phyloP scores from a whole-genome alignment of 2,888 invertebrate genomes.

The Nephrotoma guestfalica region DNA sequence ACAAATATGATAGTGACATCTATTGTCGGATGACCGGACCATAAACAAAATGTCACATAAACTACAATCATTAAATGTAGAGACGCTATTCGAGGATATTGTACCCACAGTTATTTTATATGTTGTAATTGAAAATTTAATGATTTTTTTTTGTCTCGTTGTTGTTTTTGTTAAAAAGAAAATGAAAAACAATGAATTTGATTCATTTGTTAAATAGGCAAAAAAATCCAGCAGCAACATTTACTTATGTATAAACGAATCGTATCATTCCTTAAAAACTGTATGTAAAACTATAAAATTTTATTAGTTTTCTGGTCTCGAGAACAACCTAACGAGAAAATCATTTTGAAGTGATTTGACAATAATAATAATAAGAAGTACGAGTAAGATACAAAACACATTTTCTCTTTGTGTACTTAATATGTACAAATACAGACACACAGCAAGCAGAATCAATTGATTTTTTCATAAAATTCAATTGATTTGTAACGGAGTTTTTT shows the following conservation, averaged over 20 bases:
- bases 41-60: not conserved
- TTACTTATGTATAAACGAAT: not conserved
- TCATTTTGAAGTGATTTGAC: not conserved
- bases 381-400: not conserved
- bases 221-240: not conserved
- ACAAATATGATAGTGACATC: not conserved
- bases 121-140: not conserved
- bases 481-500: not conserved
- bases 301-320: not conserved
- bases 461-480: not conserved
- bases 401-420: not conserved
- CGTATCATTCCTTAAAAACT: not conserved
- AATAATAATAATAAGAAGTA: not conserved
- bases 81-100: not conserved
- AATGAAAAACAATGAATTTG: not conserved
- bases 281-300: not conserved
- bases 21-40: not conserved
- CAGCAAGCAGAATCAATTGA: not conserved
- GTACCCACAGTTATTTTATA: not conserved
- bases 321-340: not conserved
- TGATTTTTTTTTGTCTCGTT: not conserved
- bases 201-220: not conserved
- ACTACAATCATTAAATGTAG: not conserved
- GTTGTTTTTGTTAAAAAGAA: not conserved
- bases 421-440: not conserved